Evolutionary conservation across 2,797 vertebrate genomes (phyloP), one percentile per base, ranked within the genome.

Genomic region (Gila robusta): DNA sequence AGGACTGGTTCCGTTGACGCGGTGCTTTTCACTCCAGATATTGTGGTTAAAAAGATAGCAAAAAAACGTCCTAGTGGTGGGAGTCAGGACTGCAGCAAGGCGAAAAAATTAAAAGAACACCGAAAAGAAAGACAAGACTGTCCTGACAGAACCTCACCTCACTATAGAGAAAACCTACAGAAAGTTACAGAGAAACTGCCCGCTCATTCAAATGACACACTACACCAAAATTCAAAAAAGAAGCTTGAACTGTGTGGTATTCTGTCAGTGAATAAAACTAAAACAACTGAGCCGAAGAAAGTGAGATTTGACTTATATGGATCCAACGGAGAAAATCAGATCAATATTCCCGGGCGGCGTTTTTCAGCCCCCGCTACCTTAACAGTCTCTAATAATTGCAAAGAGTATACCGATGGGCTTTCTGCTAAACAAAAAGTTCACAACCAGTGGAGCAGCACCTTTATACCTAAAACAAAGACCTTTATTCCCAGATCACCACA

Each of bases 351-450:
- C 6, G 26, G 17, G 1, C 79, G 70, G 1, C 62, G 3, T 1
- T 78, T 54, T 6, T 47, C 76, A 2, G 87, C 77, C 5, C 87
- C 89, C 21, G 26, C 35, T 56, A 32, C 78, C 3, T 8, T 87
- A 28, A 86, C 71, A 0, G 2, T 90, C 26, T 72, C 76, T 9
- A 7, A 62, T 28, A 0, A 11, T 9, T 5, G 6, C 35, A 78
- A 3, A 6, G 82, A 19, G 47, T 81, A 85, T 74, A 52, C 23
- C 0, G 72, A 37, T 23, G 4, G 1, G 23, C 47, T 35, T 69
- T 86, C 89, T 12, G 89, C 89, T 2, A 88, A 84, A 71, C 80
- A 88, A 71, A 90, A 90, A 66, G 87, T 90, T 44, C 88, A 79
- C 21, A 74, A 66, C 26, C 37, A 87, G 14, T 90, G 89, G 89